phyloP scores from a whole-genome alignment of 1,140 invertebrate species.

The Ectropis grisescens region DNA sequence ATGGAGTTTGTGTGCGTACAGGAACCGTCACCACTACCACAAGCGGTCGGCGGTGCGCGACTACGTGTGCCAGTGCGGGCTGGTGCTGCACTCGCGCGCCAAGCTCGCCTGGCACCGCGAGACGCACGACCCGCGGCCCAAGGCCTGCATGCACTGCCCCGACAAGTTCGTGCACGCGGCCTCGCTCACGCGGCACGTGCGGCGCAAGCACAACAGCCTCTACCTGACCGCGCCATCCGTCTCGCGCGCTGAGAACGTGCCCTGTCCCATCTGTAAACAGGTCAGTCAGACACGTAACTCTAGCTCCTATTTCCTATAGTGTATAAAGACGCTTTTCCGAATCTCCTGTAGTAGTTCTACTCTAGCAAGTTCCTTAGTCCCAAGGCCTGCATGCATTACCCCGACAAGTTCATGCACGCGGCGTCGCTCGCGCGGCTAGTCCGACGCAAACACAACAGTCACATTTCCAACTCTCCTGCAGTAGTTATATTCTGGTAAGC shows the following conservation, averaged over 20 bases:
- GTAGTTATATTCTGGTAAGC: too few species aligned
- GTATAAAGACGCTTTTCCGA: too few species aligned
- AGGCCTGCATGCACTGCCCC: conserved; percentile 85
- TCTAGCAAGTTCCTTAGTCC: too few species aligned
- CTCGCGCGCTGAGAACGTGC: conserved; percentile 76
- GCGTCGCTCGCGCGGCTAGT: conserved; percentile 32
- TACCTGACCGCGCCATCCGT: conserved; percentile 74
- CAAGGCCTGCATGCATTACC: conserved; percentile 86
- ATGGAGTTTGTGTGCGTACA: too few species aligned
- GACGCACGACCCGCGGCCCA: conserved; percentile 85
- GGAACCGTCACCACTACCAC: conserved; percentile 51
- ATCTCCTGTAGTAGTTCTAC: too few species aligned
- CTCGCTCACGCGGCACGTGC: conserved; percentile 86
- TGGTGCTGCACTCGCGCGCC: conserved; percentile 84
- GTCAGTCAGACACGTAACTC: too few species aligned
- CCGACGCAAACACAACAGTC: too few species aligned
- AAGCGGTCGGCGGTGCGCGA: conserved; percentile 71
- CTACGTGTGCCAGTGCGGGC: conserved; percentile 85
- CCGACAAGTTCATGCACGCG: conserved; percentile 86
- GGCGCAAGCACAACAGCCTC: conserved; percentile 82
- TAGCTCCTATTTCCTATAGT: too few species aligned
- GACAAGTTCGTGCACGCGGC: conserved; percentile 87
- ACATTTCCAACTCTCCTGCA: too few species aligned
- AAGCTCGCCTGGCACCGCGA: conserved; percentile 89
- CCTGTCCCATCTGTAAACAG: conserved; percentile 85